phyloP scores from a whole-genome alignment of 2,797 vertebrate species.

The Setipinna tenuifilis region DNA sequence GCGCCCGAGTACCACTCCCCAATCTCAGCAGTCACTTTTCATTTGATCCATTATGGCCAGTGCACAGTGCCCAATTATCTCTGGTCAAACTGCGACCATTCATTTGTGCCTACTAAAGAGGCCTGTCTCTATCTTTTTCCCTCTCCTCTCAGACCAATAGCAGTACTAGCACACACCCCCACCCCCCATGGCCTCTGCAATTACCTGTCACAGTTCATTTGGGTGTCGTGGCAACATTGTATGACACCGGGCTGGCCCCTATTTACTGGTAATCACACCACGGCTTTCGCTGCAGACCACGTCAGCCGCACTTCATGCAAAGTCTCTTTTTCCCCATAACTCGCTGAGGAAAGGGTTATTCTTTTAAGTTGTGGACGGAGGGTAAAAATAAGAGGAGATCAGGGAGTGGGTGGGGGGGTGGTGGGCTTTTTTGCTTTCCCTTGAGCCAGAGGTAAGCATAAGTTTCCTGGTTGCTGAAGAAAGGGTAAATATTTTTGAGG shows the following conservation, averaged over 20 bases:
- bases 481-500: no score
- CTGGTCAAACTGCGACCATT: slow-evolving; percentile 52
- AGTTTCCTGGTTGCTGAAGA: no score
- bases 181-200: slow-evolving; percentile 38
- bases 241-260: slow-evolving; percentile 44
- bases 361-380: not conserved
- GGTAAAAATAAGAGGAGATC: no score
- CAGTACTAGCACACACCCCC: not conserved
- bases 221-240: slow-evolving; percentile 49
- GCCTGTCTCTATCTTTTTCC: no score
- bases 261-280: slow-evolving; percentile 39
- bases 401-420: no score
- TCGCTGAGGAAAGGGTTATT: not conserved
- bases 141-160: no score
- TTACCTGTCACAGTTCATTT: slow-evolving; percentile 58
- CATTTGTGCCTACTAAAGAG: slow-evolving; percentile 43
- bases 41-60: slow-evolving; percentile 40
- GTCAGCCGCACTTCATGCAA: not conserved
- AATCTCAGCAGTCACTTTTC: slow-evolving; percentile 42
- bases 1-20: no score
- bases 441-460: no score
- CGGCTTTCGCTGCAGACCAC: not conserved
- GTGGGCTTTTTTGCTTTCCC: no score
- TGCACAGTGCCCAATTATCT: slow-evolving; percentile 51
- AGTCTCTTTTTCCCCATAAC: not conserved